These are phyloP conservation scores for Agelaius phoeniceus DNA, from an alignment of 2,113 vertebrate genomes.

Conservation along the genomic window DNA sequence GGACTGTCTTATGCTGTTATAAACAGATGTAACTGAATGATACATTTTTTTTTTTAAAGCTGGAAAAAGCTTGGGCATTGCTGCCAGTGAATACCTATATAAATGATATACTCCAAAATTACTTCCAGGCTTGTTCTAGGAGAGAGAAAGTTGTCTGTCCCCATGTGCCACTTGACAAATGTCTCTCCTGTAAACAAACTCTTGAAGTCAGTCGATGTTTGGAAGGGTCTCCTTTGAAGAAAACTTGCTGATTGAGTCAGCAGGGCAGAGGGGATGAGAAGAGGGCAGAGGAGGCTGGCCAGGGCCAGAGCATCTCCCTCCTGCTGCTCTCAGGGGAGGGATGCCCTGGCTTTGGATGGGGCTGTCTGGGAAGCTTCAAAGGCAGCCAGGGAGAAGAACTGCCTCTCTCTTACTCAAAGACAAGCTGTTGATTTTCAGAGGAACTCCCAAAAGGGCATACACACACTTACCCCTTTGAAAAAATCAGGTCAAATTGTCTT, in stretches of 20 bases:
- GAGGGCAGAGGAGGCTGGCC: background rate
- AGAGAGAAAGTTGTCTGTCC: background rate
- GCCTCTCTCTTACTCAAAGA: background rate
- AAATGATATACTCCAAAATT: background rate
- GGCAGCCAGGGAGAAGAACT: background rate
- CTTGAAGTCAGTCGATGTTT: background rate
- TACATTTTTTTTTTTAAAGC: background rate
- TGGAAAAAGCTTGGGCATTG: background rate
- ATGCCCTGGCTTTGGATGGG: background rate
- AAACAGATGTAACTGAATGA: background rate
- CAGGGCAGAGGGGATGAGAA: background rate
- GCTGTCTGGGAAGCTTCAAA: background rate
- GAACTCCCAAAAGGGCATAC: background rate
- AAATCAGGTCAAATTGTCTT: slow-evolving; percentile 38
- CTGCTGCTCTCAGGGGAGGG: rapidly evolving
- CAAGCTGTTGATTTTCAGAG: slow-evolving; percentile 4
- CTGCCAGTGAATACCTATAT: background rate
- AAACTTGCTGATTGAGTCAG: background rate
- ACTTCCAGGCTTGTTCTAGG: background rate
- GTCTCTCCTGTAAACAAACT: background rate
- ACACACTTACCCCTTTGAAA: slow-evolving; percentile 10
- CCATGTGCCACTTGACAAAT: background rate
- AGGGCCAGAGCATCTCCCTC: background rate
- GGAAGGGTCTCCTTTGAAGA: background rate
- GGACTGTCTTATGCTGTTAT: background rate